These are phyloP conservation scores for Siniperca scherzeri DNA, from an alignment of 2,797 vertebrate genomes.

Conservation along the genomic window DNA sequence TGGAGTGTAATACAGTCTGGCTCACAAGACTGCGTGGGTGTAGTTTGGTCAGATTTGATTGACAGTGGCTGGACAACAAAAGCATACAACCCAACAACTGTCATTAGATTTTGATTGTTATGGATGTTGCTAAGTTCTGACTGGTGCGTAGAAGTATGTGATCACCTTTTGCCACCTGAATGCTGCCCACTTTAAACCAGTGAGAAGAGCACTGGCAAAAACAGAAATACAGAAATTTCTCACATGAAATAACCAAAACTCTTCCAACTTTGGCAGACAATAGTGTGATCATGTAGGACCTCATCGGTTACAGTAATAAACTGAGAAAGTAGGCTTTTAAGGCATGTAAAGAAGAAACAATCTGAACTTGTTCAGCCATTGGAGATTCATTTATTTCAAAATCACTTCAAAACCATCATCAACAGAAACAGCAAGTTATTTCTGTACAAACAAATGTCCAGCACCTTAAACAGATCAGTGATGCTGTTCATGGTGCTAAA, in stretches of 20 bases:
- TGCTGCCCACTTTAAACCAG: background rate
- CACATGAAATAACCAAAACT: background rate
- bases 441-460: conserved; percentile 74
- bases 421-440: conserved; percentile 65
- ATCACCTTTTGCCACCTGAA: background rate
- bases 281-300: background rate
- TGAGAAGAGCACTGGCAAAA: background rate
- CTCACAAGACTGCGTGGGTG: background rate
- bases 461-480: conserved; percentile 60
- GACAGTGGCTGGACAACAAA: background rate
- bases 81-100: background rate
- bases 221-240: background rate
- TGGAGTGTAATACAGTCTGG: background rate
- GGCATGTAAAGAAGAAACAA: conserved; percentile 16
- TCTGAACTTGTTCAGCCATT: conserved; percentile 30
- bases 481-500: conserved; percentile 58
- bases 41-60: conserved; percentile 8
- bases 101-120: background rate
- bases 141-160: too few species aligned
- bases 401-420: conserved; percentile 66
- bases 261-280: background rate
- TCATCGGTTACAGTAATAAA: background rate
- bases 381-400: conserved; percentile 80
- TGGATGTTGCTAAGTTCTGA: background rate
- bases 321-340: background rate